phyloP scores from a whole-genome alignment of 2,888 invertebrate genomes.

The Cryptus armator region DNA sequence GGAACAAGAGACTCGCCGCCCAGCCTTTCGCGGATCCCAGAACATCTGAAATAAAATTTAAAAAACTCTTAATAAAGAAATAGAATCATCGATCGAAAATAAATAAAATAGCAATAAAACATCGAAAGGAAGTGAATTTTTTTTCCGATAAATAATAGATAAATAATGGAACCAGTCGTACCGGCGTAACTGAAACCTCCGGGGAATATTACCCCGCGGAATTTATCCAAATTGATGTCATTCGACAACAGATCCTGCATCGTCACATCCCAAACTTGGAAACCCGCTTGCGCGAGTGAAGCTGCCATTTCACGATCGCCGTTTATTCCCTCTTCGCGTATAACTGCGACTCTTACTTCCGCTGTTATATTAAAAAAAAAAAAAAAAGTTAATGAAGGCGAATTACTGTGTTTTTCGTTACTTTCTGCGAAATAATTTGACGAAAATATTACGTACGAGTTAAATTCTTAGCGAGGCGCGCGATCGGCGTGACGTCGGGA shows the following conservation, averaged over 20 bases:
- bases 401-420: not conserved
- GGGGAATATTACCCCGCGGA: constrained; percentile 96
- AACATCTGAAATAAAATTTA: constrained; percentile 89
- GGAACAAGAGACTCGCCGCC: constrained; percentile 96
- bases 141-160: too few species aligned
- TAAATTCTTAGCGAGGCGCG: constrained; percentile 71
- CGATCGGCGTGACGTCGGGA: constrained; percentile 87
- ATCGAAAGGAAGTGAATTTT: too few species aligned
- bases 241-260: constrained; percentile 95
- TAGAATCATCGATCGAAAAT: not conserved
- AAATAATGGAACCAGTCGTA: constrained; percentile 78
- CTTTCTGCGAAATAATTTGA: not conserved
- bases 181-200: constrained; percentile 99
- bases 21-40: constrained; percentile 99
- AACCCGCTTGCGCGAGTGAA: constrained; percentile 93
- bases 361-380: constrained; percentile 72
- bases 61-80: not conserved
- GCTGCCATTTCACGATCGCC: constrained; percentile 99
- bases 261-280: constrained; percentile 97
- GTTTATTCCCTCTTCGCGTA: constrained; percentile 98
- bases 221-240: constrained; percentile 90
- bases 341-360: constrained; percentile 92
- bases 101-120: too few species aligned
- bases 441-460: constrained; percentile 52
- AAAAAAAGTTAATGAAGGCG: constrained; percentile 27